These are phyloP conservation scores for Mimas tiliae DNA, from an alignment of 2,888 invertebrate species.

Conservation along the genomic window DNA sequence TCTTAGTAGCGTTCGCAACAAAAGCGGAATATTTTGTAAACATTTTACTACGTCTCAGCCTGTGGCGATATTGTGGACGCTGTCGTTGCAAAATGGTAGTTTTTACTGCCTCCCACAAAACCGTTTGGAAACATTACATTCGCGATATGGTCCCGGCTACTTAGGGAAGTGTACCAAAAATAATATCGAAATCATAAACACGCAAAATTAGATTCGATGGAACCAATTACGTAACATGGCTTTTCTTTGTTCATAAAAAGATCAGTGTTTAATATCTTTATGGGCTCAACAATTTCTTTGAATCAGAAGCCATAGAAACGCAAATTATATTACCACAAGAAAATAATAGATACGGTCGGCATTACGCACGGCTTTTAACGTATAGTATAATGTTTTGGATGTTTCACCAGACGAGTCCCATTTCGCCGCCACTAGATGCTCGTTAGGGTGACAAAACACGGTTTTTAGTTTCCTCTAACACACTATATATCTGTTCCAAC, in stretches of 20 bases:
- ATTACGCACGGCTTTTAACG: neutral
- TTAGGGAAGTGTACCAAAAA: constrained; percentile 41
- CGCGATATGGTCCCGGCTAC: constrained; percentile 48
- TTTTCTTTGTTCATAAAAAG: neutral
- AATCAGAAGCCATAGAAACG: neutral
- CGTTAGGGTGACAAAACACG: constrained; percentile 62
- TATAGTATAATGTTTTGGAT: constrained; percentile 54
- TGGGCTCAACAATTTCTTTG: neutral
- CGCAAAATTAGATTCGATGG: neutral
- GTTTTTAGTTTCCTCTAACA: constrained; percentile 57
- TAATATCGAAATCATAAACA: constrained; percentile 1
- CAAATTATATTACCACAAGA: neutral
- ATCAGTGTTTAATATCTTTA: neutral
- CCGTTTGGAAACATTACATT: constrained; percentile 61
- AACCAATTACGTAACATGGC: neutral
- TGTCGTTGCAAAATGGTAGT: constrained; percentile 74
- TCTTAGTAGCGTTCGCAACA: constrained; percentile 64
- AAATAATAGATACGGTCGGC: neutral
- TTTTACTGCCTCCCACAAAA: constrained; percentile 75
- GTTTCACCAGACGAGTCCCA: constrained; percentile 48
- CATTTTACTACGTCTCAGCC: constrained; percentile 80
- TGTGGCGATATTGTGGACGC: constrained; percentile 79
- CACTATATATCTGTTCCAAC: constrained; percentile 53
- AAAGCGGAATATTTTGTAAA: constrained; percentile 79
- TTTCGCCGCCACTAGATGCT: constrained; percentile 51